Conservation (phyloP, 2,888 invertebrate species). For the Disparrhopalites patrizii region DNA sequence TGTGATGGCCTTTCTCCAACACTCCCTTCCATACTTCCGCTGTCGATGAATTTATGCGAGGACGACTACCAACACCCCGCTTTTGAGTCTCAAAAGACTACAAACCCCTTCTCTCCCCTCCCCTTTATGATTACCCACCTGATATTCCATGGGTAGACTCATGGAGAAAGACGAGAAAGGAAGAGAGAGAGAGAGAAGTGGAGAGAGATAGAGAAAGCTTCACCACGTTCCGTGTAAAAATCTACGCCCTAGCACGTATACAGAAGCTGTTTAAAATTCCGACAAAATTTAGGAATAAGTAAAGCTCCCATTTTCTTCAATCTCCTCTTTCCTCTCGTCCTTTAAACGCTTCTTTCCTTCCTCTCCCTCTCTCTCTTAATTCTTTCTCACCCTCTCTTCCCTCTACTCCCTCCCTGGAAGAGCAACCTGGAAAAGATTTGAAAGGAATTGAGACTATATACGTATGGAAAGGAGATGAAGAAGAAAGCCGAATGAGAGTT, state of each 20-base stretch:
- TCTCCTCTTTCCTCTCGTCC: background rate
- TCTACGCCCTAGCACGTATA: too few relatives aligned
- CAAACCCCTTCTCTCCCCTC: background rate
- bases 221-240: too few relatives aligned
- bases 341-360: background rate
- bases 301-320: background rate
- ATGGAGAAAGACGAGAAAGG: background rate
- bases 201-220: background rate
- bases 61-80: too few relatives aligned
- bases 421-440: background rate
- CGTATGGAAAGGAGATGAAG: background rate
- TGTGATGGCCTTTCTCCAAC: constrained; percentile 21
- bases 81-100: too few relatives aligned
- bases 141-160: background rate
- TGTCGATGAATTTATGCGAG: constrained; percentile 19
- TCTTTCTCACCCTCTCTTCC: background rate
- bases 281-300: background rate
- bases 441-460: background rate
- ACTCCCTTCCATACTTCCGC: constrained; percentile 3
- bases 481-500: constrained; percentile 3
- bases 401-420: background rate
- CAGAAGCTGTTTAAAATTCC: background rate
- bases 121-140: constrained; percentile 20
- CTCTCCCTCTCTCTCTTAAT: background rate
- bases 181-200: background rate